phyloP scores from a whole-genome alignment of 37 sponge, comb jelly and placozoan species.

The Ianthella basta region DNA sequence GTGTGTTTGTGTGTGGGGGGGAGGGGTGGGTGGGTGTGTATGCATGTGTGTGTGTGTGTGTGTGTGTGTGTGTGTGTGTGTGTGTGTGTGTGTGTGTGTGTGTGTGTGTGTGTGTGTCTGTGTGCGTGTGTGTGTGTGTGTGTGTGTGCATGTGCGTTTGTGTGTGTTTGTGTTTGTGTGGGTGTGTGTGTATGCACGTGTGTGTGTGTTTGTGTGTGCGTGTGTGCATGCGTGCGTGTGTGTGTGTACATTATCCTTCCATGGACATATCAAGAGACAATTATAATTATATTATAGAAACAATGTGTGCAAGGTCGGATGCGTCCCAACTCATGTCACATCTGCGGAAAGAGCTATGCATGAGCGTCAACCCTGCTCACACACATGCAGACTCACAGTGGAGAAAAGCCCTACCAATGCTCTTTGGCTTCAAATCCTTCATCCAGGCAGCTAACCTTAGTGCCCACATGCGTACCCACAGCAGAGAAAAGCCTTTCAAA shows the following conservation, averaged over 20 bases:
- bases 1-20: constrained; percentile 5
- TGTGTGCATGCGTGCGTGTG: constrained; percentile 29
- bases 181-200: background rate
- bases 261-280: too few relatives aligned
- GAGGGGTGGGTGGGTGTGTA: constrained; percentile 4
- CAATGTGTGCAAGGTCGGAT: background rate
- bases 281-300: too few relatives aligned
- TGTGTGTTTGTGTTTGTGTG: constrained; percentile 26
- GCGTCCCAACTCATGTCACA: constrained; percentile 58
- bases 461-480: constrained; percentile 94
- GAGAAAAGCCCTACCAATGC: constrained; percentile 94
- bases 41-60: constrained; percentile 24
- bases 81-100: constrained; percentile 29
- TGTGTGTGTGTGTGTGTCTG: constrained; percentile 23
- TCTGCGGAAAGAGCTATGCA: constrained; percentile 80
- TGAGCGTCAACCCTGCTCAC: constrained; percentile 85
- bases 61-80: constrained; percentile 23
- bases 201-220: constrained; percentile 7
- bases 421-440: constrained; percentile 84
- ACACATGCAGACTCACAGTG: constrained; percentile 88
- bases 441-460: constrained; percentile 95
- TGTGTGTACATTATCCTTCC: constrained; percentile 7
- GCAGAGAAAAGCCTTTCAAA: constrained; percentile 94
- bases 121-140: constrained; percentile 13
- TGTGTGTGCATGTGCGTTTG: constrained; percentile 2